A percentile compares a stretch with the other conserved stretches of the same genome.
Conservation (phyloP, 2,113 vertebrate genomes). For the Orycteropus afer region DNA sequence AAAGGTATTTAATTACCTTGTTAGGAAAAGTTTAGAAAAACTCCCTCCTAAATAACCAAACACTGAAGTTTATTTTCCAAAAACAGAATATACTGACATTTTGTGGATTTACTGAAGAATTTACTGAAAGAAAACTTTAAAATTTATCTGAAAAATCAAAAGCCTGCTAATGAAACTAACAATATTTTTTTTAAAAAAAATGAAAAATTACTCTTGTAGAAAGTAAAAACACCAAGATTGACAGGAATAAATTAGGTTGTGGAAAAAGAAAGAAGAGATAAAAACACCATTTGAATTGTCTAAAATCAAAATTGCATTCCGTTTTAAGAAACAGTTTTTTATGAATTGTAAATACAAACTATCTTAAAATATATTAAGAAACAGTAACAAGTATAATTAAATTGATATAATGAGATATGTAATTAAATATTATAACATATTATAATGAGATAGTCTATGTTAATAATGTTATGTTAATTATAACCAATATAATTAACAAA, state of each 20-base stretch:
- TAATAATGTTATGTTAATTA: not conserved
- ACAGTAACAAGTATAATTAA: not conserved
- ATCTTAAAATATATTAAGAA: not conserved
- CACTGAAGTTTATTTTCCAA: not conserved
- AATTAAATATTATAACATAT: not conserved
- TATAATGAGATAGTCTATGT: not conserved
- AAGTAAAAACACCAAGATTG: not conserved
- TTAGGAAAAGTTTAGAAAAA: slow-evolving; percentile 1
- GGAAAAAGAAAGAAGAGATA: not conserved
- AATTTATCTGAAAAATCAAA: not conserved
- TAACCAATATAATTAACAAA: slow-evolving; percentile 9
- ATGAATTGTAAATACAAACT: not conserved
- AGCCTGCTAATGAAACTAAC: not conserved
- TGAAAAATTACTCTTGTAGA: not conserved
- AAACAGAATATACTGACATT: not conserved
- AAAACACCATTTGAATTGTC: not conserved
- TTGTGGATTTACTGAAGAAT: not conserved
- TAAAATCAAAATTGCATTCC: not conserved
- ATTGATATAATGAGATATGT: not conserved
- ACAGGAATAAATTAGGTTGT: not conserved
- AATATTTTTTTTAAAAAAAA: not conserved
- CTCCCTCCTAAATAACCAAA: not conserved
- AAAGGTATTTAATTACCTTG: slow-evolving; percentile 8
- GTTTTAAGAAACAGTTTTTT: slow-evolving; percentile 17
- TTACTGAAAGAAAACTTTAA: not conserved